phyloP scores from a whole-genome alignment of 2,113 vertebrate species.

The Danio rerio region DNA sequence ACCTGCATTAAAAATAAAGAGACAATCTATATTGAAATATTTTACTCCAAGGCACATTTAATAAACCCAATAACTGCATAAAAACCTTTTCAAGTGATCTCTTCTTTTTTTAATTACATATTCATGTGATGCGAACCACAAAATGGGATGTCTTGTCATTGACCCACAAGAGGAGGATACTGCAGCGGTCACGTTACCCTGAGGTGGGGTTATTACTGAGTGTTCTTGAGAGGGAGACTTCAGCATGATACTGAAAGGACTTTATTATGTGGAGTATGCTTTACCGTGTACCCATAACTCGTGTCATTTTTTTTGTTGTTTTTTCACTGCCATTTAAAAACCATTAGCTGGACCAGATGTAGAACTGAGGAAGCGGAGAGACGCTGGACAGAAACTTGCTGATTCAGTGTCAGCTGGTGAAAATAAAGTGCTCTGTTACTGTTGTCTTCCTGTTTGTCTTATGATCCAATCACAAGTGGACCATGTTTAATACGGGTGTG shows the following conservation, averaged over 20 bases:
- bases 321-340: neutral
- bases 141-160: no score
- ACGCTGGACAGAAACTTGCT: neutral
- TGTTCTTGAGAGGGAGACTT: constrained; percentile 16
- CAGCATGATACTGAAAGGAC: constrained; percentile 41
- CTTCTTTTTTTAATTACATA: no score
- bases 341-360: neutral
- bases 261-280: constrained; percentile 34
- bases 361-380: neutral
- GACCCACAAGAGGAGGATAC: no score
- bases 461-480: no score
- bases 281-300: constrained; percentile 26
- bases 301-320: constrained; percentile 38
- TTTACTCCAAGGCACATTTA: no score
- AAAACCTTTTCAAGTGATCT: no score
- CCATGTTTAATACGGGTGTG: no score
- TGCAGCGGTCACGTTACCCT: neutral
- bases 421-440: neutral
- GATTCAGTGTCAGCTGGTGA: constrained; percentile 13
- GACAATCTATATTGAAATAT: no score
- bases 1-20: no score
- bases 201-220: constrained; percentile 23
- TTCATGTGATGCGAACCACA: no score
- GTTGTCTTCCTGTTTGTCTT: constrained; percentile 3
- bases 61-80: no score